Base-by-base conservation (phyloP, 2,888 invertebrate genomes). In the Cerastis rubricosa region DNA sequence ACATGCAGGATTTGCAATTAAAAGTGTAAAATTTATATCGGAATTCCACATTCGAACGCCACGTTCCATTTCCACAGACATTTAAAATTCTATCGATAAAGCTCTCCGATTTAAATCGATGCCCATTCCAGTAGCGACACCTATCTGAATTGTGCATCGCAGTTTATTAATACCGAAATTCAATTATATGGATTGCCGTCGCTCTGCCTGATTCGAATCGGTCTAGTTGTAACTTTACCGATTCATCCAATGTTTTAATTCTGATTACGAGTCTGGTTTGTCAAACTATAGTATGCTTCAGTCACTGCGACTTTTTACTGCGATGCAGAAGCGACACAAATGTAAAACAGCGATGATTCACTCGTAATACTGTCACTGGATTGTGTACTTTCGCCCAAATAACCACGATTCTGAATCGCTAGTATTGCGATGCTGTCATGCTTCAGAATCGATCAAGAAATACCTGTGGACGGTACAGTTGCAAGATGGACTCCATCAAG, bases 111-210 rank as follows among this genome's bases (percentile, higher is more conserved):
- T 83, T 61, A 81, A 85, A 85, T 81, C 70, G 64, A 67, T 79
- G 79, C 22, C 59, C 63, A 87, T 78, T 72, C 35, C 64, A 59
- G 47, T 78, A 73, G 70, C 54, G 61, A 71, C 69, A 74, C 49
- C n/a, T 78, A 79, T 76, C 76, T 77, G 79, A 59, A 78, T 75
- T 80, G 71, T 70, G 67, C 73, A 86, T 78, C 25, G 11, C 73
- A 77, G 69, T 71, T 78, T 81, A 81, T 78, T 79, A 72, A 86
- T 84, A 80, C 57, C 40, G 70, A 79, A 80, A 87, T 78, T 75
- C 45, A 84, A 87, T 86, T 71, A 84, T 78, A 65, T 61, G 35
- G 35, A 54, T 47, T 49, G 25, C n/a, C 57, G 40, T 49, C 40
- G 22, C 51, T 67, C 54, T 61, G 49, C 64, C 45, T 67, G 64